Base-by-base conservation (phyloP, 2,888 invertebrate genomes). In the Megamerina dolium region DNA sequence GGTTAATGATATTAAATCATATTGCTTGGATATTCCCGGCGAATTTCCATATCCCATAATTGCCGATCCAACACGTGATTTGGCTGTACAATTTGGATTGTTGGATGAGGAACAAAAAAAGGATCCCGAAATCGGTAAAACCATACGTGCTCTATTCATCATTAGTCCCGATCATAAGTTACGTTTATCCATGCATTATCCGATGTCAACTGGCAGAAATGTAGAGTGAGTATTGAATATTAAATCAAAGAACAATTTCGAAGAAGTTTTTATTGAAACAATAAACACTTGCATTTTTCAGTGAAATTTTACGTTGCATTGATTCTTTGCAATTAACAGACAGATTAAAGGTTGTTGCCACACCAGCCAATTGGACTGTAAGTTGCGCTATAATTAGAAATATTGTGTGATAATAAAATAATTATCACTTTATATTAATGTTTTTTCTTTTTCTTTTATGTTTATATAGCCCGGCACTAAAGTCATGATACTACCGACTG, bases 321-420 rank as follows among this genome's bases (percentile, higher is more conserved):
- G 90, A 91, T 65, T 88, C 89, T 1, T 74, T 91, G 32, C 88
- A 89, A 68, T 72, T 92, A 51, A 84, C 83, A 2, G 81, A 82
- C 52, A 75, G 73, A 44, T 72, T 78, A 42, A 82, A 83, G 54
- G 75, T 84, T 46, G 77, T 87, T 44, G 91, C 89, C 8, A 92
- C 91, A 4, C 91, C 91, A 16, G 90, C 83, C 18, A 84, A 89
- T 66, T 92, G 92, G 91, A 77, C 79, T 72, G 86, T 87, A 73
- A 73, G 75, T 70, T 2, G 5, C 12, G 12, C 17, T 19, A 17
- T n/a, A 38, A 14, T 6, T 37, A 6, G 9, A 26, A 21, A 13
- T 37, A 37, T 8, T 13, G 14, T 19, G 18, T 5, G 12, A 9
- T 6, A 8, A 23, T 23, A 10, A 16, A 9, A 20, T 1, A 19